Percentiles rank a stretch among this genome's conserved stretches.
Evolutionary conservation across 1,140 invertebrate genomes (phyloP).

Genomic region (Xylocopa sonorina): DNA sequence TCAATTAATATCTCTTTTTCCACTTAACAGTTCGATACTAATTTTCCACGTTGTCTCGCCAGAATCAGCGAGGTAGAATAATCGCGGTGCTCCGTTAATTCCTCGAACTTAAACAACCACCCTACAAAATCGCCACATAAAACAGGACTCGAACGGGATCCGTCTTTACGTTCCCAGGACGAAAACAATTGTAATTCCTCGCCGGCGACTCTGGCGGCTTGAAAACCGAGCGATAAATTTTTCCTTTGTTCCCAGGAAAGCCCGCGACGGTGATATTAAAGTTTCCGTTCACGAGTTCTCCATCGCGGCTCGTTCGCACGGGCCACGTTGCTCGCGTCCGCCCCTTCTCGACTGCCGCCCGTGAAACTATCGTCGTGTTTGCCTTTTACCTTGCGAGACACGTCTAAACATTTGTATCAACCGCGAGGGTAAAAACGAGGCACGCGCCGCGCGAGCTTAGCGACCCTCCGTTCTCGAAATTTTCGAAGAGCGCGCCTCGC

Average conservation of each 20-base stretch:
- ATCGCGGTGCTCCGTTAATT: not conserved
- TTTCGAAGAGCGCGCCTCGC: not conserved
- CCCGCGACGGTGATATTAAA: conserved; percentile 37
- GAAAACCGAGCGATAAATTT: conserved; percentile 19
- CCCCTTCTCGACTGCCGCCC: conserved; percentile 26
- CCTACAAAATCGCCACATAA: not conserved
- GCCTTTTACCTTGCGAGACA: conserved; percentile 47
- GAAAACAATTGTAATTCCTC: conserved; percentile 28
- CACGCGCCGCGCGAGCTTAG: conserved; percentile 28
- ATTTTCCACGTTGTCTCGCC: not conserved
- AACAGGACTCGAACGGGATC: not conserved
- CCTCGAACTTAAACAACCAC: not conserved
- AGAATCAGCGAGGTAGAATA: not conserved
- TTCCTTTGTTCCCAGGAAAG: conserved; percentile 29
- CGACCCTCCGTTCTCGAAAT: not conserved
- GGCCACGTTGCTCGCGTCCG: conserved; percentile 25
- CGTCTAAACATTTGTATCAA: conserved; percentile 65
- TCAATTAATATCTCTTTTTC: no score
- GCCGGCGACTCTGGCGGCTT: not conserved
- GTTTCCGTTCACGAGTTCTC: conserved; percentile 43
- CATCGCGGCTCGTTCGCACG: conserved; percentile 23
- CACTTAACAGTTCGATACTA: not conserved
- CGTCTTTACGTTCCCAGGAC: not conserved
- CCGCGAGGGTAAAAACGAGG: conserved; percentile 26
- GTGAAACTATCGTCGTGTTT: conserved; percentile 63